These are phyloP conservation scores for Pagetopsis macropterus DNA, from an alignment of 2,797 vertebrate species.

Conservation along the genomic window DNA sequence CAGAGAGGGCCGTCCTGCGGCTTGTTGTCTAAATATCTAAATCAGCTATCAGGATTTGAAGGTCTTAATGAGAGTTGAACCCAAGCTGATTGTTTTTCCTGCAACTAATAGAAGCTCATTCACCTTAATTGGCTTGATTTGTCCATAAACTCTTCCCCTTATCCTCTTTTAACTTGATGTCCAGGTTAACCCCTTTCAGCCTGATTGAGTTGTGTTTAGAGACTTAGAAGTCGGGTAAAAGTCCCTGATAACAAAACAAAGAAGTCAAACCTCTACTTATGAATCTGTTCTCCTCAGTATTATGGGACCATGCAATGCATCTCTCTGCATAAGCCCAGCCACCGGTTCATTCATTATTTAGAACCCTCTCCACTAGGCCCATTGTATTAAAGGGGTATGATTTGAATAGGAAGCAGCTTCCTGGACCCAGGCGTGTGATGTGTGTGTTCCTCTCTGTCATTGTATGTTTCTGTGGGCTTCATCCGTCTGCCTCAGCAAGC, in stretches of 20 bases:
- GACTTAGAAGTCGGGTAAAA: constrained; percentile 44
- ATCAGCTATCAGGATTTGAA: constrained; percentile 64
- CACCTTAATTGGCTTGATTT: constrained; percentile 68
- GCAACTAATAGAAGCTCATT: constrained; percentile 49
- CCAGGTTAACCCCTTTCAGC: constrained; percentile 52
- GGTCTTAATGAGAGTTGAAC: constrained; percentile 69
- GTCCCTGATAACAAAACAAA: constrained; percentile 58
- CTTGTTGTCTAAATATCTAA: constrained; percentile 63
- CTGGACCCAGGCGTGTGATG: constrained; percentile 75
- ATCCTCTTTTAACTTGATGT: constrained; percentile 58
- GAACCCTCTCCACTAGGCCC: constrained; percentile 68
- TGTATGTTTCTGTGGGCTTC: constrained; percentile 80
- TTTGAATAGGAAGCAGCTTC: constrained; percentile 81
- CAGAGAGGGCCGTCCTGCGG: constrained; percentile 45
- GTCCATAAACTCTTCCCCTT: constrained; percentile 48
- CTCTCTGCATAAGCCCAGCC: constrained; percentile 79
- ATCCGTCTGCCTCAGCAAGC: constrained; percentile 76
- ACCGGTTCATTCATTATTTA: constrained; percentile 82
- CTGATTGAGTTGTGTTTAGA: constrained; percentile 62
- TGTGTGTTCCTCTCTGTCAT: constrained; percentile 79
- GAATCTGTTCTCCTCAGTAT: constrained; percentile 67
- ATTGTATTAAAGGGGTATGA: constrained; percentile 80
- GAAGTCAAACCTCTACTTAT: constrained; percentile 65
- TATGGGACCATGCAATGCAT: constrained; percentile 70
- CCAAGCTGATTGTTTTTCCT: constrained; percentile 64